Evolutionary conservation across 2,888 invertebrate genomes (phyloP), one percentile per base, ranked within the genome.

Genomic region (Pandemis corylana): DNA sequence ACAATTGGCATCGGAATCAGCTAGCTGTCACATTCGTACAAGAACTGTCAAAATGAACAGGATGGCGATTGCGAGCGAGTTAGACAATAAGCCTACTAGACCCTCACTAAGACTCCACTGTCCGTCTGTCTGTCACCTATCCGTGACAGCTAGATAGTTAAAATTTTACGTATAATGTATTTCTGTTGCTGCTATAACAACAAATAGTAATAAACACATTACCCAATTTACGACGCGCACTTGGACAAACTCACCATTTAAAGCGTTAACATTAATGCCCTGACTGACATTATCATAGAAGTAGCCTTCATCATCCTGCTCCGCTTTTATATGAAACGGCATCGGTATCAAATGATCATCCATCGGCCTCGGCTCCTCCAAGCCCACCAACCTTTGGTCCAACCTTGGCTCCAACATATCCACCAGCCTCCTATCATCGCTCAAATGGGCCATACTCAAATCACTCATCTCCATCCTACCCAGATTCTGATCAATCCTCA

Each of bases 321-420:
- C 94, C 0, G 92, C 82, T 51, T 94, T 94, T 44, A 94, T 94
- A 77, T 93, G 90, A 72, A 93, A 93, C 0, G 90, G 90, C 85
- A 92, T 87, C 2, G 91, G 89, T 49, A 90, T 62, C 61, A 89
- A 77, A 76, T 89, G 85, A 3, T 90, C 89, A 42, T 87, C 87
- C 64, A 88, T 75, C 10, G 84, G 80, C 1, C 87, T 70, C 10
- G 41, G 77, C 0, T 89, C 86, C 7, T 76, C 77, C 36, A 82
- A 68, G 56, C 80, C 80, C 5, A 68, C 82, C 77, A 86, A 72
- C 51, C 76, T 83, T 44, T 84, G 82, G 28, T 84, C 85, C 61
- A 83, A 77, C 44, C 83, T 76, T 62, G 82, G 83, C 1, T 84
- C 85, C 67, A 83, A 78, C 13, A 82, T 80, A 36, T 44, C 73